Conservation (phyloP, 2,113 vertebrate species). For the Boulengeromyrus knoepffleri region DNA sequence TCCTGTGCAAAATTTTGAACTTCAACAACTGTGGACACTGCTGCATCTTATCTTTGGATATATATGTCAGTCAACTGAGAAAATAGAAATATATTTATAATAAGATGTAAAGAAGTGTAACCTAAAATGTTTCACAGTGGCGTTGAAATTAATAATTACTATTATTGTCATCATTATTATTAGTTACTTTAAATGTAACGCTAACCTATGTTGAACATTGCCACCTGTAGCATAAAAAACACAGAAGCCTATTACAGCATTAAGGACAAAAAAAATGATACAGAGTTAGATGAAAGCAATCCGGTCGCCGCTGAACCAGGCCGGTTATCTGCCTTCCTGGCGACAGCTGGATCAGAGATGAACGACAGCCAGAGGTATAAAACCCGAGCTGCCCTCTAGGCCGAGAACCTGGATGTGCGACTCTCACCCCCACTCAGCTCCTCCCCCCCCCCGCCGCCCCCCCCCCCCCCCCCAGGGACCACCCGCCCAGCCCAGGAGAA, state of each 20-base stretch:
- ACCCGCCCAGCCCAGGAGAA: too few relatives aligned
- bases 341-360: conserved; percentile 24
- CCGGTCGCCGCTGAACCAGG: conserved; percentile 13
- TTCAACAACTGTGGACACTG: background rate
- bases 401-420: background rate
- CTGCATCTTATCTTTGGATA: background rate
- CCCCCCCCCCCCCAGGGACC: too few relatives aligned
- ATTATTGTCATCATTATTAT: background rate
- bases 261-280: conserved; percentile 13
- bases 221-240: conserved; percentile 6
- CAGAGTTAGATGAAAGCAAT: conserved; percentile 21
- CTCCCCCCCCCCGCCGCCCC: background rate
- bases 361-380: conserved; percentile 27
- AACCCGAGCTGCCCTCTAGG: conserved; percentile 28
- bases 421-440: background rate
- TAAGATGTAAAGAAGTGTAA: background rate
- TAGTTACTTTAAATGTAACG: background rate
- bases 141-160: background rate
- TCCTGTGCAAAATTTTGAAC: too few relatives aligned
- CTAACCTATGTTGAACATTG: conserved; percentile 16
- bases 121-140: background rate
- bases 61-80: background rate
- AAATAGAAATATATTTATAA: background rate
- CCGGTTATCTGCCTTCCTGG: conserved; percentile 5
- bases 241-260: conserved; percentile 4